Conservation (phyloP, 1,140 invertebrate species). For the Diprion similis region DNA sequence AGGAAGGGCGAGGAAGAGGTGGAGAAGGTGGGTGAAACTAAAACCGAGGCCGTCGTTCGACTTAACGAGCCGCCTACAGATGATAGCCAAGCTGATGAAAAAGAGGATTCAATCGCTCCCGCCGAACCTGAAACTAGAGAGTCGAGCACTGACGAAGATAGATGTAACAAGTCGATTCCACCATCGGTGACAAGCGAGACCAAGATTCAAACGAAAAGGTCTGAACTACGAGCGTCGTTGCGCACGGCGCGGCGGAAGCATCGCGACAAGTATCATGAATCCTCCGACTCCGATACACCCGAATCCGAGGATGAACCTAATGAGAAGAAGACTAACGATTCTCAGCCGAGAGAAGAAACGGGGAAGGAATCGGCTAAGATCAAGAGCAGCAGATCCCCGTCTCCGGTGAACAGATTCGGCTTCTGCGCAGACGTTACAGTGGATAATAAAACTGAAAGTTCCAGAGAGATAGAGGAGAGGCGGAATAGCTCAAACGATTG, state of each 20-base stretch:
- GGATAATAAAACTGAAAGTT: constrained; percentile 24
- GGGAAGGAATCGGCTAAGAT: constrained; percentile 28
- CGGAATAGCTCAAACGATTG: constrained; percentile 27
- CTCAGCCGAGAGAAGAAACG: constrained; percentile 11
- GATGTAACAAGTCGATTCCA: constrained; percentile 23
- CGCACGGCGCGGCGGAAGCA: constrained; percentile 45
- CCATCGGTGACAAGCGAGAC: constrained; percentile 27
- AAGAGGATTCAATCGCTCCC: constrained; percentile 11
- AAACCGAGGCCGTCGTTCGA: constrained; percentile 18
- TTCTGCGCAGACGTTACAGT: constrained; percentile 8
- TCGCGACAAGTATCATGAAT: constrained; percentile 52
- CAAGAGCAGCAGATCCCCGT: constrained; percentile 21
- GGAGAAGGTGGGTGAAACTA: constrained; percentile 26
- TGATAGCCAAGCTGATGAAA: constrained; percentile 22
- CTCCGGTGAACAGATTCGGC: constrained; percentile 20
- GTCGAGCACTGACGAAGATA: constrained; percentile 38
- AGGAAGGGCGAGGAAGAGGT: constrained; percentile 15
- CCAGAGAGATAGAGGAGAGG: constrained; percentile 26
- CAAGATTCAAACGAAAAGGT: constrained; percentile 20
- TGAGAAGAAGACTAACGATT: constrained; percentile 33
- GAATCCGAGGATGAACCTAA: constrained; percentile 50
- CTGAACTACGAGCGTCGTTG: constrained; percentile 25
- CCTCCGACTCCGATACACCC: constrained; percentile 50
- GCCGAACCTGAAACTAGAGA: constrained; percentile 23
- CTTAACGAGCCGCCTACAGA: constrained; percentile 21